phyloP scores from a whole-genome alignment of 2,797 vertebrate genomes.

The Scleropages formosus region DNA sequence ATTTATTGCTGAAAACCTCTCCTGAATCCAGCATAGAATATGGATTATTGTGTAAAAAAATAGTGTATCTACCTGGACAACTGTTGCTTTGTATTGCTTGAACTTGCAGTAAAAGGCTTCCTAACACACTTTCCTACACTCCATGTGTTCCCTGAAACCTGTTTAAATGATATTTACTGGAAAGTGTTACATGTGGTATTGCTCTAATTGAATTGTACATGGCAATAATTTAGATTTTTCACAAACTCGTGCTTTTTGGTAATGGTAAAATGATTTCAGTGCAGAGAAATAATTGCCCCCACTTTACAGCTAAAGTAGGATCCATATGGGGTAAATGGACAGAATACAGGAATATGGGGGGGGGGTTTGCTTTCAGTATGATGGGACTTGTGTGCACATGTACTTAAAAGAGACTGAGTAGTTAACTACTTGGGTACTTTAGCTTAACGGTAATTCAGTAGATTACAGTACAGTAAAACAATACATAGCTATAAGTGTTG shows the following conservation, averaged over 20 bases:
- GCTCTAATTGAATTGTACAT: constrained; percentile 36
- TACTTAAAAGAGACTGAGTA: neutral
- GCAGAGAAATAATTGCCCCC: neutral
- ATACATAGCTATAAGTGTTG: neutral
- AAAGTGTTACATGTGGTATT: constrained; percentile 61
- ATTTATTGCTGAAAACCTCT: constrained; percentile 60
- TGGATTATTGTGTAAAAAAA: constrained; percentile 29
- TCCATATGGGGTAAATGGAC: neutral
- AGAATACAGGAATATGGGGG: neutral
- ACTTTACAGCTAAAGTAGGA: neutral
- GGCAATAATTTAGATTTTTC: constrained; percentile 15
- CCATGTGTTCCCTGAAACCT: constrained; percentile 61
- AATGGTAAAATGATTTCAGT: neutral
- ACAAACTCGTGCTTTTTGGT: neutral
- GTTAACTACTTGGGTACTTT: too few relatives aligned
- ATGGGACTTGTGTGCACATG: neutral
- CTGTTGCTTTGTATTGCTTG: constrained; percentile 57
- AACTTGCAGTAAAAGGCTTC: constrained; percentile 45
- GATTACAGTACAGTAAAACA: neutral
- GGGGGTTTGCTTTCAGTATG: neutral
- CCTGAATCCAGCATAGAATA: constrained; percentile 44
- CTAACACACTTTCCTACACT: constrained; percentile 40
- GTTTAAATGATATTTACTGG: constrained; percentile 55
- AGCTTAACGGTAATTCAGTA: too few relatives aligned
- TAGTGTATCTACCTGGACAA: constrained; percentile 40